These are phyloP conservation scores for Phalloptychus januarius DNA, from an alignment of 2,797 vertebrate species.

Conservation along the genomic window DNA sequence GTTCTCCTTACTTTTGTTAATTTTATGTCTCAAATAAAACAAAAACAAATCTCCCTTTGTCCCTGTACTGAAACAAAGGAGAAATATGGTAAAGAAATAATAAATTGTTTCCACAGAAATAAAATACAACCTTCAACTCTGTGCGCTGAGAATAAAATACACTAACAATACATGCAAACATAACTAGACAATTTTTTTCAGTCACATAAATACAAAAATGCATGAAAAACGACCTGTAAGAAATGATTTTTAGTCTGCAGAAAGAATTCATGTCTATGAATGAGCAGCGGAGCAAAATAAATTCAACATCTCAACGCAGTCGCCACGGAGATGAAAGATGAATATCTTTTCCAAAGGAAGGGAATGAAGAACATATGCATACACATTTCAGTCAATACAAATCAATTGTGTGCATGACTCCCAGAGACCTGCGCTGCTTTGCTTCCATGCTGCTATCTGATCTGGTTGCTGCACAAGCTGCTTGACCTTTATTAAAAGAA, in stretches of 20 bases:
- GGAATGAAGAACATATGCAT: conserved; percentile 11
- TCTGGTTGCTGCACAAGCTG: conserved; percentile 47
- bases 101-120: background rate
- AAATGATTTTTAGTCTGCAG: background rate
- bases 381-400: conserved; percentile 30
- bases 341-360: background rate
- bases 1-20: no score
- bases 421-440: conserved; percentile 53
- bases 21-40: background rate
- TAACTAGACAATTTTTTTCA: background rate
- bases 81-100: background rate
- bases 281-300: background rate
- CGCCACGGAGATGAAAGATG: background rate
- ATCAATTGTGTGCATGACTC: conserved; percentile 30
- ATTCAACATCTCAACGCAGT: background rate
- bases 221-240: no score
- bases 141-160: background rate
- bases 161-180: background rate
- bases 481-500: conserved; percentile 20
- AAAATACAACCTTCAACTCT: background rate
- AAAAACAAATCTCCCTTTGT: background rate
- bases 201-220: background rate
- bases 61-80: background rate
- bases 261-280: conserved; percentile 1
- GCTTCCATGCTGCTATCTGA: conserved; percentile 56